Evolutionary conservation across 2,797 vertebrate species (phyloP).

Genomic region (Aphelocoma californica): DNA sequence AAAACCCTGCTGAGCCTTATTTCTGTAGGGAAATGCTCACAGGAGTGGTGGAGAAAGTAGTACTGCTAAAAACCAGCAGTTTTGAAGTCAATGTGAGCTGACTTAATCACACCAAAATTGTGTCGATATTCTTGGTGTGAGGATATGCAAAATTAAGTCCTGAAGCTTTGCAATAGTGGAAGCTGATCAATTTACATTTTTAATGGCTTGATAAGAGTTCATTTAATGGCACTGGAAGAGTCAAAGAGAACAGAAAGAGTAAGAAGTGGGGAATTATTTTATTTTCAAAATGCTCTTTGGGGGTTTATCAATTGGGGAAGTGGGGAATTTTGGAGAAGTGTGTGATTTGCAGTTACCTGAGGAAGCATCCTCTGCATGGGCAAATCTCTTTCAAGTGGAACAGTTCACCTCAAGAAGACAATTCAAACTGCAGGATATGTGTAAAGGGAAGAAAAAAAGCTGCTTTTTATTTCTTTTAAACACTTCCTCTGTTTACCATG

Average conservation of each 20-base stretch:
- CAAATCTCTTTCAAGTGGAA: neutral
- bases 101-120: neutral
- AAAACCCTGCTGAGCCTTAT: neutral
- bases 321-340: neutral
- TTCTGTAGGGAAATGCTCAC: neutral
- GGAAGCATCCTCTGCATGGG: neutral
- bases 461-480: neutral
- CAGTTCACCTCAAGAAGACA: neutral
- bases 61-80: neutral
- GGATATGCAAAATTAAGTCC: neutral
- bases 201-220: neutral
- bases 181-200: neutral
- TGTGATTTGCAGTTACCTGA: neutral
- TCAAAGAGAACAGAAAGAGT: neutral
- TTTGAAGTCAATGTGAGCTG: neutral
- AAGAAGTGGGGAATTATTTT: neutral
- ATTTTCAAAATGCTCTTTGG: neutral
- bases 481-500: neutral
- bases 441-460: neutral
- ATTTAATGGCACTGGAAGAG: neutral
- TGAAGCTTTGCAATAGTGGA: neutral
- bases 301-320: neutral
- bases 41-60: neutral
- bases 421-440: neutral
- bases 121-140: neutral